A percentile compares a stretch with the other conserved stretches of the same genome.
Conservation (phyloP, 2,888 invertebrate species). For the Lomographa bimaculata region DNA sequence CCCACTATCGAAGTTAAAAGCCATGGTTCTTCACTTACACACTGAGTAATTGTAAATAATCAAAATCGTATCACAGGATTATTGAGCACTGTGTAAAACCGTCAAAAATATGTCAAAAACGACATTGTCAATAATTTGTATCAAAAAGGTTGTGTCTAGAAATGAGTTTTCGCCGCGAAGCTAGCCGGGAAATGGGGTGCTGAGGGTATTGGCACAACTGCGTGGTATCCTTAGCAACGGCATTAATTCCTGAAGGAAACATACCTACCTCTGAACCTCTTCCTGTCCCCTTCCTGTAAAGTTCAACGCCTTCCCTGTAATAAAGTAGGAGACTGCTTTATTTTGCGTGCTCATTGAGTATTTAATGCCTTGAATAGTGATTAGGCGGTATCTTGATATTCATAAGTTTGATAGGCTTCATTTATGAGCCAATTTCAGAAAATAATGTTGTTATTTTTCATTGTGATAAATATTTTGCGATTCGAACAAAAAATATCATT, state of each 20-base stretch:
- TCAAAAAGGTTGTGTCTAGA: conserved; percentile 29
- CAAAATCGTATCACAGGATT: conserved; percentile 50
- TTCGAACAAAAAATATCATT: no score
- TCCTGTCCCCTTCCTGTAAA: conserved; percentile 26
- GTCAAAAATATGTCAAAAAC: conserved; percentile 35
- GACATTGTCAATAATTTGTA: conserved; percentile 32
- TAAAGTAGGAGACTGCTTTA: conserved; percentile 25
- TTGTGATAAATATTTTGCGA: no score
- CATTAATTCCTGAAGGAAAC: conserved; percentile 30
- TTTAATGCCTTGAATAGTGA: conserved; percentile 1
- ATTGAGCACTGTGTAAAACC: conserved; percentile 43
- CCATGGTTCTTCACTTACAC: conserved; percentile 48
- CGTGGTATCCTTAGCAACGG: conserved; percentile 57
- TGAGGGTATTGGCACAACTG: conserved; percentile 65
- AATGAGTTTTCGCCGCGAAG: conserved; percentile 37
- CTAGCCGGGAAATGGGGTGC: conserved; percentile 49
- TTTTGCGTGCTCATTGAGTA: conserved; percentile 16
- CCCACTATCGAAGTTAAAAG: conserved; percentile 74
- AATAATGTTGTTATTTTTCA: no score
- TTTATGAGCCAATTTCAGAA: no score
- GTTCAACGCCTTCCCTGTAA: conserved; percentile 23
- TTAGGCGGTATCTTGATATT: no score
- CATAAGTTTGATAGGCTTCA: no score
- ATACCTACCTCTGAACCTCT: no score
- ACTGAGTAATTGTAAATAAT: conserved; percentile 37